Percentiles rank a stretch among this genome's conserved stretches.
Evolutionary conservation across 2,113 vertebrate species (phyloP).

Genomic region (Hyla sarda): DNA sequence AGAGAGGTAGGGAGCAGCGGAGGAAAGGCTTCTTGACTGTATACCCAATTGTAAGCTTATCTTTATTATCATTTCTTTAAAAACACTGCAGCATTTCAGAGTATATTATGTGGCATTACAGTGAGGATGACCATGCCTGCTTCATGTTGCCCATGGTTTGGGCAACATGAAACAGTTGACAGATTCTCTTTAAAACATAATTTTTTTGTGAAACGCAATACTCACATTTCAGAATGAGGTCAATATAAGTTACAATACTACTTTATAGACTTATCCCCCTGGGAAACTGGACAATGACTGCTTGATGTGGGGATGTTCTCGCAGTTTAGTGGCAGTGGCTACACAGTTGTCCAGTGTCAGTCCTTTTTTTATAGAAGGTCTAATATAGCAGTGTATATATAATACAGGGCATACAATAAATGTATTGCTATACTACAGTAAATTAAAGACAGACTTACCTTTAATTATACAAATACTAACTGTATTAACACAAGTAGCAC

Average conservation of each 20-base stretch:
- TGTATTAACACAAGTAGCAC: neutral
- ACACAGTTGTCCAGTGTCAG: neutral
- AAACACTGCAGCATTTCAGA: neutral
- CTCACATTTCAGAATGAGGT: neutral
- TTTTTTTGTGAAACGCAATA: neutral
- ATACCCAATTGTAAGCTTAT: no score
- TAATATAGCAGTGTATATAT: neutral
- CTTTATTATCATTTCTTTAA: neutral
- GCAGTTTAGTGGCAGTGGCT: neutral
- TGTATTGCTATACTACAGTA: constrained; percentile 1
- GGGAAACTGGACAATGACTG: no score
- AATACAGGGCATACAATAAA: neutral
- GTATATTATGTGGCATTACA: no score
- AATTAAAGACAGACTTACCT: neutral
- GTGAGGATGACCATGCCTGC: no score
- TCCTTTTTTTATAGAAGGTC: neutral
- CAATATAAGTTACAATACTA: neutral
- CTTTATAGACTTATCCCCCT: neutral
- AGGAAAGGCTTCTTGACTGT: no score
- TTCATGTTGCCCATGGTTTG: no score
- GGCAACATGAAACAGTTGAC: neutral
- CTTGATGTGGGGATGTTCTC: neutral
- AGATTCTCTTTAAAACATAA: neutral
- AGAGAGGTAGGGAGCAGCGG: no score
- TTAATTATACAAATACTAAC: neutral